Evolutionary conservation across 1,140 invertebrate genomes (phyloP), one percentile per base, ranked within the genome.

Genomic region (Diachasma alloeum): DNA sequence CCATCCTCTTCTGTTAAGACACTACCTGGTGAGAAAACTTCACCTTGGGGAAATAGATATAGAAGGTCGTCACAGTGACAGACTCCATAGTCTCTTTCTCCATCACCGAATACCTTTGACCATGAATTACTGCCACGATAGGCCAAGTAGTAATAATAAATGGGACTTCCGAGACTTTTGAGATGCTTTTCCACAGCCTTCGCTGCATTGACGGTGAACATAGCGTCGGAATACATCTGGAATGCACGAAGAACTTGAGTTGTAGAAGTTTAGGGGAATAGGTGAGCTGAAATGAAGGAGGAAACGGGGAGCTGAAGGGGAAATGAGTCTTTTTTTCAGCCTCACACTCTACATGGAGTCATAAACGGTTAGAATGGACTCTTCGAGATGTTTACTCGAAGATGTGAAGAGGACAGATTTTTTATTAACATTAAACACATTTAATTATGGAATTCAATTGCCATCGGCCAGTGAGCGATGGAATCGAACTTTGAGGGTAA

Each of bases 21-120:
- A 89, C 85, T 75, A 93, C 31, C 13, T 13, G 89, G 85, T 75
- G 93, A 1, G 4, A 93, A 80, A 63, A 90, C 86, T 70, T 90
- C 88, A 0, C 87, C 89, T 39, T 94, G 91, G 0, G 93, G 94
- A 79, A 95, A 95, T 1, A 94, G 81, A 82, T 94, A 94, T 81
- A 93, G 93, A 22, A 94, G 85, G 68, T 95, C 94, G 78, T 95
- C 94, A 0, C 93, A 93, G 83, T 95, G 94, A 59, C 92, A 92
- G 0, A 94, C 93, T 31, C 94, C 93, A 78, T 93, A 93, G 82
- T 93, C 89, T 17, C 88, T 88, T 13, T 85, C 80, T 4, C 85
- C 81, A 72, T 92, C 93, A 0, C 93, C 93, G 72, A 94, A 94
- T 69, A 94, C 90, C 78, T 90, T 88, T 11, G 92, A 93, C 75